Conservation (phyloP, 2,797 vertebrate species). For the Periophthalmus magnuspinnatus region DNA sequence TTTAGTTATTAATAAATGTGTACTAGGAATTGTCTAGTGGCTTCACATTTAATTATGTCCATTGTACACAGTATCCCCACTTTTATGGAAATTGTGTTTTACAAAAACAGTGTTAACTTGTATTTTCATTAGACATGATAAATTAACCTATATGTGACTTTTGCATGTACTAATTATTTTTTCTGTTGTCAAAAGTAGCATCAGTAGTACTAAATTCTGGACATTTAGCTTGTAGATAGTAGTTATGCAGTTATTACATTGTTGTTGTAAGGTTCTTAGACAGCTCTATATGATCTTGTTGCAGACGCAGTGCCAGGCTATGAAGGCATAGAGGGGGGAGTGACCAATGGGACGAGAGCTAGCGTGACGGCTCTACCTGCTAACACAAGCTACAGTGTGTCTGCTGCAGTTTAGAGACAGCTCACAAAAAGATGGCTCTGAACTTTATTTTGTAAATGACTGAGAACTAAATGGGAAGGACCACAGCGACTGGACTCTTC, state of each 20-base stretch:
- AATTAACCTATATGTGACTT: constrained; percentile 17
- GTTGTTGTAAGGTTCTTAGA: constrained; percentile 56
- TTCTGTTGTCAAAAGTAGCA: constrained; percentile 12
- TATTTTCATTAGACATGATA: background rate
- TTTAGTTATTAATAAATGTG: too few relatives aligned
- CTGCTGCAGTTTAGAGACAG: constrained; percentile 70
- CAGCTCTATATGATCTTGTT: constrained; percentile 70
- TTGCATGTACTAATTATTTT: constrained; percentile 38
- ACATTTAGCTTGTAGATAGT: constrained; percentile 11
- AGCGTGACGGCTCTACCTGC: constrained; percentile 66
- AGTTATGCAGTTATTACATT: constrained; percentile 7
- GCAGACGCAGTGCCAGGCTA: constrained; percentile 71
- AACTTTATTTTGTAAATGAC: constrained; percentile 11
- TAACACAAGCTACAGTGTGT: constrained; percentile 71
- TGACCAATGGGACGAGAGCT: constrained; percentile 69
- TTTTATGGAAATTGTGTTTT: background rate
- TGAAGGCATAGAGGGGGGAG: constrained; percentile 71
- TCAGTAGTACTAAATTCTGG: background rate
- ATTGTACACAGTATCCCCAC: background rate
- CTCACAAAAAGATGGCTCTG: constrained; percentile 28
- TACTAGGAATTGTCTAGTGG: background rate
- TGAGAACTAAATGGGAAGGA: constrained; percentile 21
- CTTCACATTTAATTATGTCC: background rate
- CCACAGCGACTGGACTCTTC: constrained; percentile 3
- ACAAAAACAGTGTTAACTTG: constrained; percentile 12